Evolutionary conservation across 2,113 vertebrate species (phyloP).

Genomic region (Morone saxatilis): DNA sequence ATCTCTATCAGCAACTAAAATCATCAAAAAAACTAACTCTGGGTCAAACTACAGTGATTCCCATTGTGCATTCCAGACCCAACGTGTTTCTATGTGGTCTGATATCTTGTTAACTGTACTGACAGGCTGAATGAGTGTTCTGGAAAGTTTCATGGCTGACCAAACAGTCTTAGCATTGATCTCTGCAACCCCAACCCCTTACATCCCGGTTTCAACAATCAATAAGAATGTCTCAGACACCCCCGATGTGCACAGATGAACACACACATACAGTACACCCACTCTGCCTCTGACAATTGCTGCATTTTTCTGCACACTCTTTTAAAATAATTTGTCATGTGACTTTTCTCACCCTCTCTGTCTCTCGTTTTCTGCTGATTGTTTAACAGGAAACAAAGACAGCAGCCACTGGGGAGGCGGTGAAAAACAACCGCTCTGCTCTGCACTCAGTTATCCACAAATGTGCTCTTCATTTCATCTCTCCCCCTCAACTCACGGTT

Average conservation of each 20-base stretch:
- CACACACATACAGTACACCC: slow-evolving; percentile 20
- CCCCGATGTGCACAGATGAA: slow-evolving; percentile 16
- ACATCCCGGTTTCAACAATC: slow-evolving; percentile 37
- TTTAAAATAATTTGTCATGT: slow-evolving; percentile 54
- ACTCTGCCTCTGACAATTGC: slow-evolving; percentile 18
- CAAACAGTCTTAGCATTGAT: slow-evolving; percentile 50
- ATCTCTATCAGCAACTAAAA: background rate
- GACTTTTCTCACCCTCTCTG: slow-evolving; percentile 10
- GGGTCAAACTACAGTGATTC: background rate
- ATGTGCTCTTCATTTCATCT: slow-evolving; percentile 47
- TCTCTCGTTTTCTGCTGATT: slow-evolving; percentile 43
- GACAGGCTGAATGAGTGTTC: slow-evolving; percentile 17
- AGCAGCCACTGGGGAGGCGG: slow-evolving; percentile 36
- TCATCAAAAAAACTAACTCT: background rate
- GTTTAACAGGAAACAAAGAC: slow-evolving; percentile 61
- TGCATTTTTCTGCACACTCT: slow-evolving; percentile 9
- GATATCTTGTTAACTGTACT: slow-evolving; percentile 33
- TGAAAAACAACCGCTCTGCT: slow-evolving; percentile 45
- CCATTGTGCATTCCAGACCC: background rate
- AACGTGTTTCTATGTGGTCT: background rate
- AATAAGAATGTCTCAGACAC: slow-evolving; percentile 26
- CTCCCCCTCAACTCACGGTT: slow-evolving; percentile 18
- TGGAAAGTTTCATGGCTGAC: slow-evolving; percentile 49
- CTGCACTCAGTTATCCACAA: slow-evolving; percentile 54
- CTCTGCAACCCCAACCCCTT: slow-evolving; percentile 16